Evolutionary conservation across 2,113 vertebrate genomes (phyloP).

Genomic region (Poeciliopsis prolifica): DNA sequence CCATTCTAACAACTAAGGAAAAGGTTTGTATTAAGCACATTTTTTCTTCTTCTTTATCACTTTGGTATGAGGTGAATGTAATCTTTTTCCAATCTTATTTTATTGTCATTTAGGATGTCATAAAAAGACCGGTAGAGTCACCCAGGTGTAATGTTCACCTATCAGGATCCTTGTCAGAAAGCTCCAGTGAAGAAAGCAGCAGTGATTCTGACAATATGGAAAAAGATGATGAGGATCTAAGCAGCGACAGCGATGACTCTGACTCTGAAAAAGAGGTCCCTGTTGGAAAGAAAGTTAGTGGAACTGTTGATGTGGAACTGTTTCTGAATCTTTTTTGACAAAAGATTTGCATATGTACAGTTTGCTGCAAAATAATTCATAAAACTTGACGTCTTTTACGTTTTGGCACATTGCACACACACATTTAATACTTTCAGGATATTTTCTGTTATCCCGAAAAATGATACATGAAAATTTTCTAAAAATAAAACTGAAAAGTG

Average conservation of each 20-base stretch:
- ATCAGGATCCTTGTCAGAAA: constrained; percentile 90
- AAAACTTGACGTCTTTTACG: no score
- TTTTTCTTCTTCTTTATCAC: background rate
- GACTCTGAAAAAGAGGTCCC: constrained; percentile 85
- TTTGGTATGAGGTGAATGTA: background rate
- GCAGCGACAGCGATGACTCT: constrained; percentile 82
- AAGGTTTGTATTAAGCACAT: constrained; percentile 78
- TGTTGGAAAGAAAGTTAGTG: constrained; percentile 84
- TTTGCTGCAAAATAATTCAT: no score
- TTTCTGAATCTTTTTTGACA: background rate
- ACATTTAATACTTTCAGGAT: no score
- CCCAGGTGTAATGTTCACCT: constrained; percentile 91
- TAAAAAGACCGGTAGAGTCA: constrained; percentile 85
- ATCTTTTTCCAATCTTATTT: background rate
- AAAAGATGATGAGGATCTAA: constrained; percentile 86
- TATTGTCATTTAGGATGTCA: constrained; percentile 78
- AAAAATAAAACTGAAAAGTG: no score
- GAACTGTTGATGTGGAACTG: constrained; percentile 46
- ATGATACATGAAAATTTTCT: no score
- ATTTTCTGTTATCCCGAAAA: no score
- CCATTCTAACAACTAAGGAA: constrained; percentile 85
- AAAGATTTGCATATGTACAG: no score
- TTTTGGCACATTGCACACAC: no score
- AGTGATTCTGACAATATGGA: constrained; percentile 91
- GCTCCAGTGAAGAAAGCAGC: constrained; percentile 87